Conservation (phyloP, 1,140 invertebrate genomes). For the Penaeus indicus region DNA sequence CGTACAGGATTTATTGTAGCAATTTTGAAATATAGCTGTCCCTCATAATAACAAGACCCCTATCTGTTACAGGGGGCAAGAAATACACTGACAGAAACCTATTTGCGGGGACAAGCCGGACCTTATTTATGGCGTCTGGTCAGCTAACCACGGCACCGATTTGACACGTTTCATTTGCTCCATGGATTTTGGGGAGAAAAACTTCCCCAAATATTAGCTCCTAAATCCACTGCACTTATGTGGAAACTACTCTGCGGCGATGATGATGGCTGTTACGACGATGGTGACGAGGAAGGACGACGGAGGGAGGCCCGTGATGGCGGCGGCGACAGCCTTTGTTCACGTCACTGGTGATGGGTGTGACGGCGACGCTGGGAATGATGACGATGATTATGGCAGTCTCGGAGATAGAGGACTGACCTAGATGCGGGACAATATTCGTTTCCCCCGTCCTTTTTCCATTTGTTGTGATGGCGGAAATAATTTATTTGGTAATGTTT, state of each 20-base stretch:
- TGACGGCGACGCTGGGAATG: no score
- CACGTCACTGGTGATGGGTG: no score
- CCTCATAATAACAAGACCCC: constrained; percentile 65
- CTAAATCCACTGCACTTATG: no score
- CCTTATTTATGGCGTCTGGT: constrained; percentile 63
- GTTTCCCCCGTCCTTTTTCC: not conserved
- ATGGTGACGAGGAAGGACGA: no score
- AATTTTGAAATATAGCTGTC: constrained; percentile 66
- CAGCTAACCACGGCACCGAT: constrained; percentile 59
- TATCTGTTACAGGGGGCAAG: constrained; percentile 65
- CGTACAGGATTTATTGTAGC: constrained; percentile 63
- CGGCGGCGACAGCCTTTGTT: no score
- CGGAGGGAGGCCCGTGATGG: no score
- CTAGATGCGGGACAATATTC: not conserved
- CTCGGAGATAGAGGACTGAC: not conserved
- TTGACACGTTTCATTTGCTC: constrained; percentile 65
- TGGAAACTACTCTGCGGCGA: no score
- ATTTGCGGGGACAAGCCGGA: constrained; percentile 62
- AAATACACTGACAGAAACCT: constrained; percentile 66
- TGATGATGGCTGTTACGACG: no score
- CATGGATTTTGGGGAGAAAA: constrained; percentile 55
- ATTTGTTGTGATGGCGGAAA: no score
- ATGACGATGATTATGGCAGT: no score
- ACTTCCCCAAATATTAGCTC: constrained; percentile 54
- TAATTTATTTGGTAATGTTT: no score